Conservation (phyloP, 2,797 vertebrate species). For the Erithacus rubecula region DNA sequence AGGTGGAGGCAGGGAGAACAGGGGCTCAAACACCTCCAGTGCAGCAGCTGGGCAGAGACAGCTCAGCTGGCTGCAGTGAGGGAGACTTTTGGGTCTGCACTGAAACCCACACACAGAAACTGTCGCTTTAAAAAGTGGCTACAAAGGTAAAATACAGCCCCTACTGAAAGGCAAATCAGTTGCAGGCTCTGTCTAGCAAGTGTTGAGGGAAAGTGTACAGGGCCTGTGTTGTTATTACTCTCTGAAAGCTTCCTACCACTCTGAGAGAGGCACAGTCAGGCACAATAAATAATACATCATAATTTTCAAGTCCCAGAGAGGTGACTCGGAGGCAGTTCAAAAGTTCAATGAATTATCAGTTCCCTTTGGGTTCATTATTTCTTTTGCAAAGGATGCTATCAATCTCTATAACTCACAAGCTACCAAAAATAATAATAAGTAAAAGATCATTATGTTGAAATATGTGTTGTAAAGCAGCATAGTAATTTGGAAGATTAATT, state of each 20-base stretch:
- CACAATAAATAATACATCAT: constrained; percentile 61
- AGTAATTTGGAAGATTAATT: constrained; percentile 66
- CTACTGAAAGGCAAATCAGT: constrained; percentile 1
- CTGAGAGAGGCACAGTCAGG: constrained; percentile 6
- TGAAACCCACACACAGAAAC: not conserved
- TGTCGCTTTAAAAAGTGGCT: not conserved
- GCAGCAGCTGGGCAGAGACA: accelerated
- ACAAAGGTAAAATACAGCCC: not conserved
- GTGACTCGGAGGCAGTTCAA: constrained; percentile 55
- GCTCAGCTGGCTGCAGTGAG: not conserved
- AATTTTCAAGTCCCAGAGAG: constrained; percentile 41
- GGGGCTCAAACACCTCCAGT: not conserved
- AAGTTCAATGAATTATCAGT: constrained; percentile 59
- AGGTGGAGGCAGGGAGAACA: not conserved
- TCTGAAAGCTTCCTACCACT: constrained; percentile 1
- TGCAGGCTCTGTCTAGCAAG: not conserved
- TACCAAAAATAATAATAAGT: constrained; percentile 61
- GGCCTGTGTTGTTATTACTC: not conserved
- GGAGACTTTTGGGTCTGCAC: not conserved
- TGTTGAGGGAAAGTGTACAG: not conserved
- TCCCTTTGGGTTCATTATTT: constrained; percentile 46
- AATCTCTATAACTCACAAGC: constrained; percentile 45
- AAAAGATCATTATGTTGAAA: constrained; percentile 64
- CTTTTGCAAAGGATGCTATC: constrained; percentile 56
- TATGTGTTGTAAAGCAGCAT: constrained; percentile 49